Percentiles rank a stretch among this genome's conserved stretches.
Evolutionary conservation across 2,888 invertebrate genomes (phyloP).

Genomic region (Cyaniris semiargus): DNA sequence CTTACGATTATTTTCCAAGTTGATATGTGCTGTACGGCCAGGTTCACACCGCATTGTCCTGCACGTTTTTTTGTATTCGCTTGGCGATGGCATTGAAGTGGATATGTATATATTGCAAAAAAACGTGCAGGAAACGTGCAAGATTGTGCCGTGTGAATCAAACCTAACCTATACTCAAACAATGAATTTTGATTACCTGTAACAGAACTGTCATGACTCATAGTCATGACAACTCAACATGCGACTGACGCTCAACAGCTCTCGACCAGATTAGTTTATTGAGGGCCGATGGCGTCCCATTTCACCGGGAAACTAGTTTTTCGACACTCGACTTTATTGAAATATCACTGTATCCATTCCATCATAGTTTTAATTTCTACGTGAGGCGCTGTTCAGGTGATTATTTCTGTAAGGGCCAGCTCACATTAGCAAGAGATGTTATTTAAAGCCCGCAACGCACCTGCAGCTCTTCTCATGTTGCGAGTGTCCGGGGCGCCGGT

Average conservation of each 20-base stretch:
- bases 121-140: too few relatives aligned
- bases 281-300: background rate
- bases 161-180: too few relatives aligned
- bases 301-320: slow-evolving; percentile 3
- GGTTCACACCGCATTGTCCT: too few relatives aligned
- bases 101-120: too few relatives aligned
- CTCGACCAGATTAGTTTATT: slow-evolving; percentile 8
- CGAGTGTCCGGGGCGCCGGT: too few relatives aligned
- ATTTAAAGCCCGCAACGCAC: too few relatives aligned
- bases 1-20: too few relatives aligned
- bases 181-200: background rate
- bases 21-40: too few relatives aligned
- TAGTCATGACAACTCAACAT: background rate
- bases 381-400: background rate
- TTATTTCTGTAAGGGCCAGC: background rate
- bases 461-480: too few relatives aligned
- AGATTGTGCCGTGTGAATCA: too few relatives aligned
- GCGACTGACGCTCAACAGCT: slow-evolving; percentile 6
- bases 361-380: background rate
- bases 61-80: too few relatives aligned
- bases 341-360: slow-evolving; percentile 4
- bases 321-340: background rate
- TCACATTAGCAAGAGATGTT: background rate
- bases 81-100: too few relatives aligned
- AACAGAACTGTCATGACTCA: background rate